These are phyloP conservation scores for Crocallis elinguaria DNA, from an alignment of 2,888 invertebrate genomes.

Conservation along the genomic window DNA sequence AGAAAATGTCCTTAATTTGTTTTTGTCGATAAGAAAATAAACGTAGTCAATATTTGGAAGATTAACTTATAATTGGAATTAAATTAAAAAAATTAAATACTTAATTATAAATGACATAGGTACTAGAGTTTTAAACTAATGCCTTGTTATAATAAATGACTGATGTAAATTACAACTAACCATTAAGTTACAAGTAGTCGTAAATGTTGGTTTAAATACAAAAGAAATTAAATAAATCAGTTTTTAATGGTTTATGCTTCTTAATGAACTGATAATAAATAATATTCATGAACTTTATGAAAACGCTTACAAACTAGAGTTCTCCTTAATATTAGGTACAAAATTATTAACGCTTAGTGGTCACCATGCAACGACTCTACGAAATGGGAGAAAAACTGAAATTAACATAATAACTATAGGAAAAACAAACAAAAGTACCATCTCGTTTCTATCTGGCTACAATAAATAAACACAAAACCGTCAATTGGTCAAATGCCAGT, in stretches of 20 bases:
- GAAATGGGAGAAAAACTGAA: conserved; percentile 77
- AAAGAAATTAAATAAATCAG: conserved; percentile 84
- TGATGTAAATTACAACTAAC: conserved; percentile 57
- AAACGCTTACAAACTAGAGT: conserved; percentile 76
- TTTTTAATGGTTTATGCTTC: conserved; percentile 78
- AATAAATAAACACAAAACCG: conserved; percentile 75
- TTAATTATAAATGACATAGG: conserved; percentile 82
- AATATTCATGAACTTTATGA: conserved; percentile 82
- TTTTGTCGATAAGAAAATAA: conserved; percentile 76
- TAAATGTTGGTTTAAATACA: conserved; percentile 81
- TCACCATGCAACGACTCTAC: conserved; percentile 76
- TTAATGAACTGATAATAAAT: conserved; percentile 85
- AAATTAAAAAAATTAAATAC: conserved; percentile 84
- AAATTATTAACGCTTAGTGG: conserved; percentile 80
- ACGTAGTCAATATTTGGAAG: conserved; percentile 78
- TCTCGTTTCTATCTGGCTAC: conserved; percentile 55
- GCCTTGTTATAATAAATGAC: conserved; percentile 82
- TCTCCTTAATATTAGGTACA: conserved; percentile 80
- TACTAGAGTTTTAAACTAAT: conserved; percentile 79
- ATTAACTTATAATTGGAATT: conserved; percentile 81
- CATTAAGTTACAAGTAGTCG: conserved; percentile 75
- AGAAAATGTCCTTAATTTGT: conserved; percentile 80
- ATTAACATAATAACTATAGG: conserved; percentile 50
- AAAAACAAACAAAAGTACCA: conserved; percentile 67
- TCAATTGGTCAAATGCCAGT: conserved; percentile 65